Conservation (phyloP, 1,140 invertebrate genomes). For the Aphaenogaster rudis region DNA sequence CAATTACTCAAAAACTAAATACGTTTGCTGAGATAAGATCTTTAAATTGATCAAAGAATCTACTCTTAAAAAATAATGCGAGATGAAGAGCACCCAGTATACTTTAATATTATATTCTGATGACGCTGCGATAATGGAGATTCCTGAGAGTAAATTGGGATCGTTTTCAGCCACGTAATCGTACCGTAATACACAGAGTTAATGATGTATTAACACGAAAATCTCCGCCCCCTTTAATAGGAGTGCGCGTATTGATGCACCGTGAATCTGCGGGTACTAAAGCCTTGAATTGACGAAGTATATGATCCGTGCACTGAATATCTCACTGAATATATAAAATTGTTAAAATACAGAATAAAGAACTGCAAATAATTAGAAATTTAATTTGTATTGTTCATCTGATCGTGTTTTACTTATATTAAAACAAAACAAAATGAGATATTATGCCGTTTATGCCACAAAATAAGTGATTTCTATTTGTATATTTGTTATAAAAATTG, state of each 20-base stretch:
- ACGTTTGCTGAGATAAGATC: not conserved
- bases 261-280: not conserved
- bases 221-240: conserved; percentile 38
- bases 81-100: conserved; percentile 27
- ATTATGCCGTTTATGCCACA: not conserved
- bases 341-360: not conserved
- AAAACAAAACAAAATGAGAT: not conserved
- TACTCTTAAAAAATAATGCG: conserved; percentile 10
- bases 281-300: conserved; percentile 6
- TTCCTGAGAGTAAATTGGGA: conserved; percentile 42
- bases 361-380: not conserved
- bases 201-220: conserved; percentile 51
- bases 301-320: not conserved
- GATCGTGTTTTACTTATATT: not conserved
- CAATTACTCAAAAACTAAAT: conserved; percentile 3
- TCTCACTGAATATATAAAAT: not conserved
- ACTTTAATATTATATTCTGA: conserved; percentile 35
- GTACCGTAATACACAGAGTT: conserved; percentile 40
- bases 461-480: not conserved
- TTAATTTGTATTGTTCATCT: not conserved
- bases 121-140: conserved; percentile 44
- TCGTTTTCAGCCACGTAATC: conserved; percentile 49
- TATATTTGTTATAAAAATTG: not conserved
- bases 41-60: not conserved
- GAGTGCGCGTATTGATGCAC: not conserved